Evolutionary conservation across 2,888 invertebrate genomes (phyloP).

Genomic region (Macrophya alboannulata): DNA sequence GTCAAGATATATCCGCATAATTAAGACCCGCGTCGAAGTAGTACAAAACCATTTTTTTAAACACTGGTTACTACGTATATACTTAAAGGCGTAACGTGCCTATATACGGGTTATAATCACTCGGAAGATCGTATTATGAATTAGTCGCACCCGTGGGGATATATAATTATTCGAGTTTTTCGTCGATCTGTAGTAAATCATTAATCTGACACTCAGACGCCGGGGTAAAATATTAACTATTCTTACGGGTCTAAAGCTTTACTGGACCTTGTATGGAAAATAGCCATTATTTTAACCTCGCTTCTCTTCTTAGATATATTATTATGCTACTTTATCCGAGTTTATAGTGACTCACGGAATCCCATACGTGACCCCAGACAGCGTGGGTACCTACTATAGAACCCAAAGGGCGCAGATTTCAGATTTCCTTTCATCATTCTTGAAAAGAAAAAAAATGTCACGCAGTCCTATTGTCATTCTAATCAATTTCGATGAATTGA

Average conservation of each 20-base stretch:
- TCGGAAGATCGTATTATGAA: background rate
- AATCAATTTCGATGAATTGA: background rate
- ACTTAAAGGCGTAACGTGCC: background rate
- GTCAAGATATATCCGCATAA: background rate
- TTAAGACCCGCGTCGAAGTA: too few species aligned
- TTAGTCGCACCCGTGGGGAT: background rate
- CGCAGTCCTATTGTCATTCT: background rate
- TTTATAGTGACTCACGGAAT: conserved; percentile 35
- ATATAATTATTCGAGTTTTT: background rate
- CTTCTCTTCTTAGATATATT: conserved; percentile 44
- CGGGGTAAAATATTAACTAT: background rate
- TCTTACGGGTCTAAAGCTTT: background rate
- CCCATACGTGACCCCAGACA: conserved; percentile 23
- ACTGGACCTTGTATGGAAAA: conserved; percentile 26
- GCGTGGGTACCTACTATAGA: too few species aligned
- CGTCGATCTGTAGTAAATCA: background rate
- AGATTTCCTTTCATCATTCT: background rate
- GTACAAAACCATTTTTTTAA: background rate
- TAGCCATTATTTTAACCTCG: background rate
- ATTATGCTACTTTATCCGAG: conserved; percentile 38
- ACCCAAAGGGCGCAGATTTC: conserved; percentile 1
- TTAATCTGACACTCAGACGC: background rate
- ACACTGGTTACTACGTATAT: background rate
- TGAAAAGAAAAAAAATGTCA: background rate
- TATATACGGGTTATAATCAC: background rate